Evolutionary conservation across 2,888 invertebrate genomes (phyloP).

Genomic region (Galeruca laticollis): DNA sequence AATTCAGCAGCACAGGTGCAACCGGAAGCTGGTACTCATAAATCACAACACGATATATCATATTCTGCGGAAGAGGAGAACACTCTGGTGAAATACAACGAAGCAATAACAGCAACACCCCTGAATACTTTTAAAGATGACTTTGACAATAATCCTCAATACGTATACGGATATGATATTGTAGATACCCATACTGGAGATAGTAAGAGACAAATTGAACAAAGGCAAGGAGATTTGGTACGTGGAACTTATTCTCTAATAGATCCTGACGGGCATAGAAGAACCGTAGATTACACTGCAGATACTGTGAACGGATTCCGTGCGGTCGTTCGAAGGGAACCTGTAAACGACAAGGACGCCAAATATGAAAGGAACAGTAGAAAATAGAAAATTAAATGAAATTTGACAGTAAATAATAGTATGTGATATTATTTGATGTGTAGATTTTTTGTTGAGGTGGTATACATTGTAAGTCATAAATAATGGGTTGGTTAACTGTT

Average conservation of each 20-base stretch:
- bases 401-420: not conserved
- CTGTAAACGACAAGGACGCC: slow-evolving; percentile 65
- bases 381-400: not conserved
- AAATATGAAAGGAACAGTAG: not conserved
- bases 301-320: slow-evolving; percentile 75
- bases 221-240: slow-evolving; percentile 70
- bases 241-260: slow-evolving; percentile 70
- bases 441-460: not conserved
- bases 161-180: slow-evolving; percentile 71
- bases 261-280: slow-evolving; percentile 70
- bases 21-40: not conserved
- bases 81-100: not conserved
- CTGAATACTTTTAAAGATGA: slow-evolving; percentile 47
- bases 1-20: not conserved
- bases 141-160: slow-evolving; percentile 70
- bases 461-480: not conserved
- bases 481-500: no score
- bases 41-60: not conserved
- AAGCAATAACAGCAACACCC: not conserved
- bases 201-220: slow-evolving; percentile 59
- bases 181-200: slow-evolving; percentile 71
- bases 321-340: slow-evolving; percentile 74
- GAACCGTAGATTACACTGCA: slow-evolving; percentile 71
- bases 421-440: not conserved
- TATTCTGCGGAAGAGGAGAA: not conserved